Evolutionary conservation across 2,113 vertebrate species (phyloP), one percentile per base, ranked within the genome.

Genomic region (Triplophysa rosa): DNA sequence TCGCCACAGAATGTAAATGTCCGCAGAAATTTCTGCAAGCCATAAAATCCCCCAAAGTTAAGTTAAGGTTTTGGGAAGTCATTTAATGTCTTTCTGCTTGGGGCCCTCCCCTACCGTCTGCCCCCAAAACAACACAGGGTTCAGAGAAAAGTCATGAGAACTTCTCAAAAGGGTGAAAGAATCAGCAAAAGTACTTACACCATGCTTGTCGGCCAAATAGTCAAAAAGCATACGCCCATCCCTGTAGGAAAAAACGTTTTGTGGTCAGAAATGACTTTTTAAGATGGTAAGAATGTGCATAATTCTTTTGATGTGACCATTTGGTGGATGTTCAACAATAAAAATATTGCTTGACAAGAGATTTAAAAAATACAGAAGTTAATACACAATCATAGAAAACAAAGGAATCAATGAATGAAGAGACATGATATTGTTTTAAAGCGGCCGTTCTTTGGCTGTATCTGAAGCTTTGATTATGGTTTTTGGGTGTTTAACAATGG

Each of bases 191-290:
- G 76, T 68, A 95, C 96, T 95, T 95, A 97, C 95, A 78, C 95
- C 95, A 86, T 98, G 95, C 83, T 98, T 97, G 82, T 98, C 97
- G 23, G 96, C 96, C 91, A 98, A 91, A 87, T 96, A 98, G 84
- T 98, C 96, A 93, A 98, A 98, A 52, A 99, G 92, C 96, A 97
- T 96, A 83, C 95, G 93, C 88, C 96, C 96, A 70, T 98, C 96
- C 87, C 96, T 98, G 83, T 33, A 89, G 93, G 76, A 80, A 49
- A 86, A 71, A 86, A 56, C 84, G 87, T 80, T 84, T 23, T 86
- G 82, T 62, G 81, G 84, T 89, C 73, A 89, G 80, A 78, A 75
- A 26, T 2, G 64, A 49, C 23, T 80, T 79, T 26, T 72, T 58
- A 29, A 49, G 72, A 61, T 77, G 68, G 61, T 59, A 63, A 73